Conservation (phyloP, 2,113 vertebrate genomes). For the Eleginops maclovinus region DNA sequence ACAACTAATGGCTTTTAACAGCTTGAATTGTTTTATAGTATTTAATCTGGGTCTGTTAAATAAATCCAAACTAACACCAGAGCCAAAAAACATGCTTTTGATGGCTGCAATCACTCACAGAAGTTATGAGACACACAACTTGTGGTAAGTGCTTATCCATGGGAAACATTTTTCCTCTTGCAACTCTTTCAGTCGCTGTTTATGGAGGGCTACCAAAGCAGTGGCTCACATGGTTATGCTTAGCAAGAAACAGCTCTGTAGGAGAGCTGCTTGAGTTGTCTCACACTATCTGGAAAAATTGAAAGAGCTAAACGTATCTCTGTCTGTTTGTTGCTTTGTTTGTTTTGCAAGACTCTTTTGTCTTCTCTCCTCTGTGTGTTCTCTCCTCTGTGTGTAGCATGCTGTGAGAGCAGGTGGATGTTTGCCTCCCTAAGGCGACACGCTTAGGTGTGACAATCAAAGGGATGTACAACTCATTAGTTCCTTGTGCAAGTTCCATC, state of each 20-base stretch:
- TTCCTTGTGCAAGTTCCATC: conserved; percentile 6
- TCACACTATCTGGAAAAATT: conserved; percentile 35
- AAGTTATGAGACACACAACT: conserved; percentile 41
- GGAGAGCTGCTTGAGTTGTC: conserved; percentile 28
- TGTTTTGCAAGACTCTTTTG: conserved; percentile 6
- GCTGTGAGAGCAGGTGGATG: conserved; percentile 32
- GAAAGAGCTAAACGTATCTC: conserved; percentile 28
- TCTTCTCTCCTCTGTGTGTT: background rate
- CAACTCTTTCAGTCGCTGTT: conserved; percentile 54
- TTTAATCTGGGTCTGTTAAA: conserved; percentile 51
- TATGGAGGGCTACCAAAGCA: conserved; percentile 55
- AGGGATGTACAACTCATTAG: conserved; percentile 35
- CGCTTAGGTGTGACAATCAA: conserved; percentile 40
- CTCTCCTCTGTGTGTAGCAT: background rate
- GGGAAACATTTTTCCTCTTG: conserved; percentile 58
- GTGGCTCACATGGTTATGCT: conserved; percentile 67
- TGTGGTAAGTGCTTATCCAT: conserved; percentile 56
- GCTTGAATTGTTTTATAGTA: conserved; percentile 42
- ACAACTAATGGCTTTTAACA: conserved; percentile 21
- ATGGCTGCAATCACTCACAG: conserved; percentile 46
- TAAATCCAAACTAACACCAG: conserved; percentile 45
- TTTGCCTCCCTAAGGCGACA: conserved; percentile 2
- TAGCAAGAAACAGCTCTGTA: conserved; percentile 50
- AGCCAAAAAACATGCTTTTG: conserved; percentile 42
- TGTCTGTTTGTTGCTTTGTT: background rate